These are phyloP conservation scores for Spinus olivaceus DNA, from an alignment of 2,797 vertebrate genomes.

Conservation along the genomic window DNA sequence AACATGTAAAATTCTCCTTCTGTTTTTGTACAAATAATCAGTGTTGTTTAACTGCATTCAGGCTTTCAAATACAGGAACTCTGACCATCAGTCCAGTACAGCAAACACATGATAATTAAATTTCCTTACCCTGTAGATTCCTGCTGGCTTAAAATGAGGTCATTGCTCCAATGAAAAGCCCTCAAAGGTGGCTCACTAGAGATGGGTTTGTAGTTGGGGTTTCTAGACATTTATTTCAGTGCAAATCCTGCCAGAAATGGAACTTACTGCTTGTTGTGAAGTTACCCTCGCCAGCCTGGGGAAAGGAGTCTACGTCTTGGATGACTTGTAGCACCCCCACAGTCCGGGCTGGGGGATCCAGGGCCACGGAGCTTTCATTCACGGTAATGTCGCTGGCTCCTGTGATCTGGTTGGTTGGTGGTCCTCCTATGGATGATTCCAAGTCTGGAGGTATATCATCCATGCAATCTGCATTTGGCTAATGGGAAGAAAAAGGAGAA, in stretches of 20 bases:
- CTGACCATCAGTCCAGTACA: not conserved
- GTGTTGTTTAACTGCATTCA: not conserved
- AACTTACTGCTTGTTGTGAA: constrained; percentile 88
- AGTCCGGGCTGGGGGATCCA: constrained; percentile 80
- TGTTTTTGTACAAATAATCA: not conserved
- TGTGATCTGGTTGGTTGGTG: constrained; percentile 86
- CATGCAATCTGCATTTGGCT: constrained; percentile 90
- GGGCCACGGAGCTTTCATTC: constrained; percentile 88
- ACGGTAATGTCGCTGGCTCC: constrained; percentile 89
- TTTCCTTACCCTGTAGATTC: not conserved
- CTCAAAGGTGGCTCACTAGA: not conserved
- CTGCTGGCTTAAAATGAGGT: not conserved
- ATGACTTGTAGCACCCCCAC: constrained; percentile 82
- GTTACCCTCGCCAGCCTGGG: constrained; percentile 78
- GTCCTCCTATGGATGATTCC: constrained; percentile 85
- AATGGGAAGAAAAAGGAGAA: not conserved
- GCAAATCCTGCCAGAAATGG: not conserved
- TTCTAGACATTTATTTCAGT: not conserved
- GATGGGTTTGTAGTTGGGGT: not conserved
- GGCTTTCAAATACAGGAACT: not conserved
- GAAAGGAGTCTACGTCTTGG: constrained; percentile 75
- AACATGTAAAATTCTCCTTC: not conserved
- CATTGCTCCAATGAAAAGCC: not conserved
- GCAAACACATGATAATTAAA: not conserved
- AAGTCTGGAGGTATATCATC: constrained; percentile 90